phyloP scores from a whole-genome alignment of 2,888 invertebrate species.

The Branchipolynoe longqiensis region DNA sequence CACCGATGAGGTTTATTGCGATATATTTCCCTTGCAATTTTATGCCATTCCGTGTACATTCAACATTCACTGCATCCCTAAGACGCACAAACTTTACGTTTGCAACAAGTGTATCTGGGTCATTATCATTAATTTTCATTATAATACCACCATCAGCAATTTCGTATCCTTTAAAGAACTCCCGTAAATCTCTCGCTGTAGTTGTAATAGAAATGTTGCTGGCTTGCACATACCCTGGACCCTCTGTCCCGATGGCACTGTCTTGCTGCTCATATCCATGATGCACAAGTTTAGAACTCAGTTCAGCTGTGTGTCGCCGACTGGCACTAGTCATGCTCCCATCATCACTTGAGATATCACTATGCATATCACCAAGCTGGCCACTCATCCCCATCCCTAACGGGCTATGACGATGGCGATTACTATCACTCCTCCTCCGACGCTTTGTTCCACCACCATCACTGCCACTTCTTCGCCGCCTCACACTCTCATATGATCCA shows the following conservation, averaged over 20 bases:
- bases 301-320: too few relatives aligned
- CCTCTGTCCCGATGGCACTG: background rate
- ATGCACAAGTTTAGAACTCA: background rate
- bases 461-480: background rate
- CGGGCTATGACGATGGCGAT: too few relatives aligned
- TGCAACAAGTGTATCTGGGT: background rate
- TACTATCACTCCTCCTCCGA: background rate
- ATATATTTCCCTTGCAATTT: background rate
- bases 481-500: too few relatives aligned
- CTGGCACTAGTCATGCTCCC: background rate
- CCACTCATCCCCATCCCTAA: too few relatives aligned
- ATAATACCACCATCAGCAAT: background rate
- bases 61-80: constrained; percentile 17
- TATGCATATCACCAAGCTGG: too few relatives aligned
- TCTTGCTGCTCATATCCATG: background rate
- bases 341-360: background rate
- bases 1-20: background rate
- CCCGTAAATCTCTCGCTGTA: background rate
- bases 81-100: background rate
- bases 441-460: background rate
- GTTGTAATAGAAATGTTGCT: background rate
- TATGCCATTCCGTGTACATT: background rate
- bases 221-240: background rate
- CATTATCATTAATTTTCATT: background rate
- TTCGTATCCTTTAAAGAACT: background rate